These are phyloP conservation scores for Tineola bisselliella DNA, from an alignment of 2,888 invertebrate species.

Conservation along the genomic window DNA sequence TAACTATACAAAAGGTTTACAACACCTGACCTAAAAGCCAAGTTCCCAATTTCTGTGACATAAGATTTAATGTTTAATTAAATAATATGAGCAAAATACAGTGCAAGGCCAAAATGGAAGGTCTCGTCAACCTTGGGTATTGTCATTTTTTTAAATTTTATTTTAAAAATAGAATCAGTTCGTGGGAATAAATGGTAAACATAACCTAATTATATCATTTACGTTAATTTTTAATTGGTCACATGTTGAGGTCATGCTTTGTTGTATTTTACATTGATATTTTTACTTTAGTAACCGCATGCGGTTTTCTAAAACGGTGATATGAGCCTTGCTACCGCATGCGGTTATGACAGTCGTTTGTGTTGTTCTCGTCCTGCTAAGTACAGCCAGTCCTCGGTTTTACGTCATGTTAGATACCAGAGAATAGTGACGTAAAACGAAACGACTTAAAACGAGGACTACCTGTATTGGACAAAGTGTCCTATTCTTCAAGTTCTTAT, in stretches of 20 bases:
- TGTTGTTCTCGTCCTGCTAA: no score
- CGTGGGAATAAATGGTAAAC: neutral
- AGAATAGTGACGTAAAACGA: no score
- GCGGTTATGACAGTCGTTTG: no score
- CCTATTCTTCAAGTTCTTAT: no score
- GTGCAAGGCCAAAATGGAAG: conserved; percentile 6
- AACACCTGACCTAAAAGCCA: neutral
- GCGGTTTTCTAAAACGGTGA: no score
- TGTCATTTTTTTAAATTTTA: neutral
- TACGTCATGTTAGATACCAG: no score
- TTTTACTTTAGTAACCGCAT: no score
- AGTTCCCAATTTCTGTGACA: conserved; percentile 4
- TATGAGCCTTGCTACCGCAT: no score
- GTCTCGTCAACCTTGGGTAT: neutral
- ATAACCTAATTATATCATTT: neutral
- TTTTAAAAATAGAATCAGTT: neutral
- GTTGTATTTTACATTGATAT: neutral
- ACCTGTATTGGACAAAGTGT: no score
- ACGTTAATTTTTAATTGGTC: neutral
- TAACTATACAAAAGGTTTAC: neutral
- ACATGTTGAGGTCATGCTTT: neutral
- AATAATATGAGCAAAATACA: conserved; percentile 6
- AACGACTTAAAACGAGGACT: no score
- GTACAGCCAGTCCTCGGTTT: no score
- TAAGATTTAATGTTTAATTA: conserved; percentile 9